Conservation (phyloP, 2,797 vertebrate genomes). For the Intellagama lesueurii region DNA sequence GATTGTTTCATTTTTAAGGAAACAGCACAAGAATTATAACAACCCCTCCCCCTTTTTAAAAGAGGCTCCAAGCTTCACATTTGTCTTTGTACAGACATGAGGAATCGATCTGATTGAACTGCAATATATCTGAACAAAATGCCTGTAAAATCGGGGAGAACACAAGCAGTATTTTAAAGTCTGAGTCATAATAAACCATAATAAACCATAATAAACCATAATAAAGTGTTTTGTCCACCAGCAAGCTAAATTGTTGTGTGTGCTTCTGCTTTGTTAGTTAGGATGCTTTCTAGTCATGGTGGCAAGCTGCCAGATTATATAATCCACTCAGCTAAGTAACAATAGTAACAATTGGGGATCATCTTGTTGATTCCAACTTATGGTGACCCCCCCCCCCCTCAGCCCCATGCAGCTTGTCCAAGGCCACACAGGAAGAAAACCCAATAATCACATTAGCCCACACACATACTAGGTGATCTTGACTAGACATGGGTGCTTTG, state of each 20-base stretch:
- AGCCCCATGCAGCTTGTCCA: too few species aligned
- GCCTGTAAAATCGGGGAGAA: conserved; percentile 66
- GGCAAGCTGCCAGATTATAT: too few species aligned
- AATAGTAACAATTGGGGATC: too few species aligned
- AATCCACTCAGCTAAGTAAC: too few species aligned
- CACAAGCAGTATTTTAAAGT: conserved; percentile 44
- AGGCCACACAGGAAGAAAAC: too few species aligned
- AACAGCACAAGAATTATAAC: conserved; percentile 42
- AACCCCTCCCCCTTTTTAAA: neutral
- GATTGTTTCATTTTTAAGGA: conserved; percentile 47
- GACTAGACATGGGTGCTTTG: too few species aligned
- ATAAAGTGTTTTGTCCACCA: neutral
- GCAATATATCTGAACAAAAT: conserved; percentile 62
- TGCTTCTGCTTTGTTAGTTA: neutral
- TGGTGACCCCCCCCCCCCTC: too few species aligned
- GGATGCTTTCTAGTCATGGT: neutral
- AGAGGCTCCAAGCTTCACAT: conserved; percentile 63
- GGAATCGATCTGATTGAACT: conserved; percentile 65
- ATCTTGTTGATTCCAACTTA: too few species aligned
- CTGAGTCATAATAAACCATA: conserved; percentile 8
- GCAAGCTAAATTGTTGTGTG: conserved; percentile 10
- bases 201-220: neutral
- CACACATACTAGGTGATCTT: too few species aligned
- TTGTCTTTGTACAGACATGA: conserved; percentile 68
- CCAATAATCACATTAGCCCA: too few species aligned